A percentile compares a stretch with the other conserved stretches of the same genome.
phyloP scores from a whole-genome alignment of 2,888 invertebrate species.

The Limnephilus marmoratus region DNA sequence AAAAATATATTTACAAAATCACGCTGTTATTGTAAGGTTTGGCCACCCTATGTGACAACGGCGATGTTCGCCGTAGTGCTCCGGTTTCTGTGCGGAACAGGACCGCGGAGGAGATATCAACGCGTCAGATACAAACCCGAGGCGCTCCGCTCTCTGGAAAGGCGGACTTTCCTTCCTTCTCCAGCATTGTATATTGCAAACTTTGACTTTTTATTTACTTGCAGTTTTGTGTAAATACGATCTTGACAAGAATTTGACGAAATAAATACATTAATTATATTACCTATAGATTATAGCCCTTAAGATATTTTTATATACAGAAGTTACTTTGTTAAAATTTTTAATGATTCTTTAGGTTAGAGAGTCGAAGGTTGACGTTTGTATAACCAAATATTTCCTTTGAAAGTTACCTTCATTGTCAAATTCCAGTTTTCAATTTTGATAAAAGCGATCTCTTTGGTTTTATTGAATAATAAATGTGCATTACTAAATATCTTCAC shows the following conservation, averaged over 20 bases:
- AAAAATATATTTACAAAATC: neutral
- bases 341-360: neutral
- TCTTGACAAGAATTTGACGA: neutral
- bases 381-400: no score
- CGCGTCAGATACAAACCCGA: conserved; percentile 24
- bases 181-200: neutral
- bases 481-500: no score
- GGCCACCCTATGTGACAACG: neutral
- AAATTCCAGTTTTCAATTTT: no score
- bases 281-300: no score
- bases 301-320: no score
- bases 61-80: conserved; percentile 3
- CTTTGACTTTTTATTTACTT: neutral
- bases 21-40: neutral
- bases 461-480: no score
- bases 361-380: neutral
- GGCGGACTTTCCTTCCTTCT: neutral
- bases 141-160: neutral
- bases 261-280: no score
- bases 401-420: no score
- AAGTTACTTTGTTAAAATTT: neutral
- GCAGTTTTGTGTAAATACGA: neutral
- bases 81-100: conserved; percentile 7
- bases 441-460: no score
- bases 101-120: conserved; percentile 23